Conservation (phyloP, 2,113 vertebrate genomes). For the Macrotus californicus region DNA sequence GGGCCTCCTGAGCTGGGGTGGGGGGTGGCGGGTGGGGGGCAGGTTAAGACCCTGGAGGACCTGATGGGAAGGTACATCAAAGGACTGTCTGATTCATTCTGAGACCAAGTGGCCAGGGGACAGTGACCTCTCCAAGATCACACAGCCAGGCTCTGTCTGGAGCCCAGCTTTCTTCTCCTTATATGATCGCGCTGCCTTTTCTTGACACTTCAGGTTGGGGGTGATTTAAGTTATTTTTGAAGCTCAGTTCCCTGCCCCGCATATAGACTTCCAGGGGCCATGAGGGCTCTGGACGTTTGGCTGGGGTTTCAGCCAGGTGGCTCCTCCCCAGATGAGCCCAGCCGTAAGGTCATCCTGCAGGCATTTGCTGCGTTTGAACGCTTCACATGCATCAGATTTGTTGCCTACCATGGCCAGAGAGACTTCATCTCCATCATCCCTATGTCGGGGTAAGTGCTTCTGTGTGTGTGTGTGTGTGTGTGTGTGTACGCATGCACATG, state of each 20-base stretch:
- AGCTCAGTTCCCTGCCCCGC: too few species aligned
- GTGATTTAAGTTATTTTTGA: background rate
- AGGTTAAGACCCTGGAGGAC: background rate
- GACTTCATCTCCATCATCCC: conserved; percentile 75
- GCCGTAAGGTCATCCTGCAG: conserved; percentile 52
- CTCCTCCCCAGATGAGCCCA: conserved; percentile 35
- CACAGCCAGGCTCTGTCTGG: background rate
- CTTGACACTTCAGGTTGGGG: background rate
- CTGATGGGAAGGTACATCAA: background rate
- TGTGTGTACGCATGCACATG: background rate
- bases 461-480: background rate
- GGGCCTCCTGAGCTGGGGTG: background rate
- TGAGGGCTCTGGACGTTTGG: fast-evolving
- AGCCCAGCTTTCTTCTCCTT: background rate
- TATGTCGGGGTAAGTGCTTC: conserved; percentile 66
- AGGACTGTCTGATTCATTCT: too few species aligned
- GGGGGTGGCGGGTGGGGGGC: background rate
- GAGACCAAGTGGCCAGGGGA: background rate
- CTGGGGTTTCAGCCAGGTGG: background rate
- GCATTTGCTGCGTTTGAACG: conserved; percentile 65
- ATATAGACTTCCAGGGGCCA: fast-evolving
- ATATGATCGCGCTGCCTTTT: background rate
- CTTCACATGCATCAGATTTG: conserved; percentile 69
- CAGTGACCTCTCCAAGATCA: background rate
- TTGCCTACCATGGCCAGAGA: conserved; percentile 58